Base-by-base conservation (phyloP, 2,888 invertebrate genomes). In the Sialis lutaria region DNA sequence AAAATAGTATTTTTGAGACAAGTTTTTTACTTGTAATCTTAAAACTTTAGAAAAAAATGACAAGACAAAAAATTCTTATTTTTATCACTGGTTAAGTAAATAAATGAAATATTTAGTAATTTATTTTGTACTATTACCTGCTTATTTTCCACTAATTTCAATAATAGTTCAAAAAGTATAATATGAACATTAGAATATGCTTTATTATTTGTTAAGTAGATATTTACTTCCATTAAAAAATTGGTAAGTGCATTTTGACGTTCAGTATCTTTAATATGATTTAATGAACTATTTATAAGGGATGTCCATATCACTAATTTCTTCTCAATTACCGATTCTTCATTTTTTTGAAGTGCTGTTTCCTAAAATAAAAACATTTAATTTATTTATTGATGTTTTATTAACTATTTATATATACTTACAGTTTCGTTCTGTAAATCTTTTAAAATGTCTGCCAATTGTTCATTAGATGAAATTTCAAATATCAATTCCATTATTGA, bases 231-330 rank as follows among this genome's bases (percentile, higher is more conserved):
- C n/a, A 55, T 53, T 42, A 60, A 51, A 7, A 64, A 51, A 8
- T 47, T 52, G 50, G 61, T 57, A 9, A 64, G 40, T 10, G 48
- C 50, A 42, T 51, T 52, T 43, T 58, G 57, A 52, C 59, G 55
- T 41, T 54, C 52, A 50, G 57, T 55, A 40, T 52, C 55, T 56
- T 64, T 64, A 1, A 50, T 41, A 7, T 57, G 51, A 51, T 63
- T 63, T 33, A 64, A 56, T 51, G 56, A 55, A 30, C 60, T 56
- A 32, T 54, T 48, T 39, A 64, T 40, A 33, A 63, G 55, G 5
- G 54, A 54, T 48, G 57, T 56, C 61, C 62, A 62, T 5, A 53
- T 58, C 50, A 55, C 56, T 10, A 61, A 47, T 39, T 55, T 50
- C 34, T 52, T 53, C 30, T 33, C 34, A 48, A 57, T 52, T 9